These are phyloP conservation scores for Leucophenga montana DNA, from an alignment of 2,888 invertebrate species.

Conservation along the genomic window DNA sequence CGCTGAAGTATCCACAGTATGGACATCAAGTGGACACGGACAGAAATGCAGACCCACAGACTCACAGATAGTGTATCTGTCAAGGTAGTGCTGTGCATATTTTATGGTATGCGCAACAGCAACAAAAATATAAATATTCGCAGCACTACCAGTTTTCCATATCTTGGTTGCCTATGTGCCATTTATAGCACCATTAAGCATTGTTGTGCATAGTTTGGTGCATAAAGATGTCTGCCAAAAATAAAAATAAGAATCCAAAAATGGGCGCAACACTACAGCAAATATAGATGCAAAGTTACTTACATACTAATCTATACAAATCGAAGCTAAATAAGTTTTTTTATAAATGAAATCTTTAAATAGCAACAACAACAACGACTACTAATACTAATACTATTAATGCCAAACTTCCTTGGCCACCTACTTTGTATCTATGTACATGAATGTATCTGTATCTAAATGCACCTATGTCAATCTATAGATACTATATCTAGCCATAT, in stretches of 20 bases:
- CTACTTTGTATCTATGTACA: not conserved
- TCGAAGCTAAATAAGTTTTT: not conserved
- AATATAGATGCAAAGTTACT: not conserved
- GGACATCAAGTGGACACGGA: not conserved
- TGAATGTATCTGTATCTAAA: not conserved
- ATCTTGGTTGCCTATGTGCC: too few relatives aligned
- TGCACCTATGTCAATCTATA: not conserved
- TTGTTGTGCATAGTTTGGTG: not conserved
- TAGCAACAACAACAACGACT: too few relatives aligned
- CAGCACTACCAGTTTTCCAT: too few relatives aligned
- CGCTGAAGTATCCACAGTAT: too few relatives aligned
- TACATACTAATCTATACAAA: not conserved
- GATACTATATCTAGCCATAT: not conserved
- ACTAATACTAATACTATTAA: too few relatives aligned
- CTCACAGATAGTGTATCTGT: not conserved
- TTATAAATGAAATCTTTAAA: not conserved
- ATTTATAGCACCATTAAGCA: too few relatives aligned
- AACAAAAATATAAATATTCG: not conserved
- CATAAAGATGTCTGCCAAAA: not conserved
- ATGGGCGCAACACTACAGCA: not conserved
- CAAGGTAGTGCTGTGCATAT: not conserved
- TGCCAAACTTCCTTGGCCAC: too few relatives aligned
- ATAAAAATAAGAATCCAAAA: not conserved
- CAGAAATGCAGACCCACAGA: not conserved
- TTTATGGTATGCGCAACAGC: not conserved